Evolutionary conservation across 2,797 vertebrate genomes (phyloP).

Genomic region (Enteromius afrohamiltoni): DNA sequence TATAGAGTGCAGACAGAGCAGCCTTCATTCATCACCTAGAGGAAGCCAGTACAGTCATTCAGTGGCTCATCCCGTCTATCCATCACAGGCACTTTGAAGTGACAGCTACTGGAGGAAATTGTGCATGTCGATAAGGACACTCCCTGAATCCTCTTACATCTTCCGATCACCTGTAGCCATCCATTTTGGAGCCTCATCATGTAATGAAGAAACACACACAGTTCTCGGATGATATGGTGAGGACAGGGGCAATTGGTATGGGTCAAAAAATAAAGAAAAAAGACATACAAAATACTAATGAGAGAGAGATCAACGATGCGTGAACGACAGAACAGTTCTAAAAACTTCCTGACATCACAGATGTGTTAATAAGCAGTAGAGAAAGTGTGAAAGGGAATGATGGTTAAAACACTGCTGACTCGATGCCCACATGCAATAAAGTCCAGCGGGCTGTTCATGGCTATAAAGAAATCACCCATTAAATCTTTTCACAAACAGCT

Average conservation of each 20-base stretch:
- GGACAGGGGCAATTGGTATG: not conserved
- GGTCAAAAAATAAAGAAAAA: not conserved
- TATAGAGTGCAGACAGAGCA: conserved; percentile 24
- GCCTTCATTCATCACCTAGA: conserved; percentile 29
- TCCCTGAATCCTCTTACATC: not conserved
- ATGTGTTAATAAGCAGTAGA: not conserved
- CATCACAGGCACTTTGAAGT: conserved; percentile 41
- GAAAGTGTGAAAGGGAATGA: not conserved
- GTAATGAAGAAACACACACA: not conserved
- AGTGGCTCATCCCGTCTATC: conserved; percentile 23
- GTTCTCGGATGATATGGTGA: not conserved
- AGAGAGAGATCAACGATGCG: not conserved
- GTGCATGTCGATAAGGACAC: conserved; percentile 23
- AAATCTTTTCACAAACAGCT: conserved; percentile 36
- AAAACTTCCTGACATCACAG: not conserved
- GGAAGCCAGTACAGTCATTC: conserved; percentile 32
- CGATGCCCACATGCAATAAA: conserved; percentile 7
- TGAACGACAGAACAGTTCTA: not conserved
- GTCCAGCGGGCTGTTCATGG: not conserved
- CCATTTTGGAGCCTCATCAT: conserved; percentile 5
- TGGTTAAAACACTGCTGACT: not conserved
- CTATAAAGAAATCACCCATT: conserved; percentile 29
- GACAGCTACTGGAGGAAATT: conserved; percentile 34
- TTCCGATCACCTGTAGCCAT: not conserved
- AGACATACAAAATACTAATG: not conserved